Evolutionary conservation across 2,888 invertebrate genomes (phyloP).

Genomic region (Drosophila melanosoma): DNA sequence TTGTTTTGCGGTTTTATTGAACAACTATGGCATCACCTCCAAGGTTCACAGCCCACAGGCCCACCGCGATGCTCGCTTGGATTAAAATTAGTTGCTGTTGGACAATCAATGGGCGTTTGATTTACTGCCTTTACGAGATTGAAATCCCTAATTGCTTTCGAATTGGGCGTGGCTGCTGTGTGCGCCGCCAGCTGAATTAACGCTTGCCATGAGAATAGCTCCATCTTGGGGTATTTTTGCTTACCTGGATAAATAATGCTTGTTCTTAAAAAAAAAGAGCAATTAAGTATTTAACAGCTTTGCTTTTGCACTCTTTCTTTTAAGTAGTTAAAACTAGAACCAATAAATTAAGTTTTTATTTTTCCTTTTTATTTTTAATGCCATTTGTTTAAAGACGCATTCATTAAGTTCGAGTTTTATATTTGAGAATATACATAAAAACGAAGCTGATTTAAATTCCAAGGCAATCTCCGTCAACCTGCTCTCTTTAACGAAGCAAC

Average conservation of each 20-base stretch:
- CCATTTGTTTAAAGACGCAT: not conserved
- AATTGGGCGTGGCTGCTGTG: constrained; percentile 59
- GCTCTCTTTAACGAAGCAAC: not conserved
- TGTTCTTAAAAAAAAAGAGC: not conserved
- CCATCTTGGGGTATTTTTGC: constrained; percentile 24
- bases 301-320: not conserved
- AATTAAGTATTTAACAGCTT: constrained; percentile 8
- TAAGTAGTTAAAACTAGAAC: not conserved
- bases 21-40: constrained; percentile 49
- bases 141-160: constrained; percentile 72
- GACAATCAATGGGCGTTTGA: constrained; percentile 77
- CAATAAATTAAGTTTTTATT: not conserved
- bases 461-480: constrained; percentile 1
- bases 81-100: constrained; percentile 67
- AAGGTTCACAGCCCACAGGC: constrained; percentile 8
- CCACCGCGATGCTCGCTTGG: constrained; percentile 14
- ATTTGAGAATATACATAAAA: not conserved
- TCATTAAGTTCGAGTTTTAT: not conserved
- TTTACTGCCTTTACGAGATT: constrained; percentile 67
- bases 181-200: constrained; percentile 46
- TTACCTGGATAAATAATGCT: constrained; percentile 18
- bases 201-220: constrained; percentile 27
- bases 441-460: constrained; percentile 7
- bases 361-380: not conserved
- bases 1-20: constrained; percentile 77